A percentile compares a stretch with the other conserved stretches of the same genome.
phyloP scores from a whole-genome alignment of 2,888 invertebrate species.

The Acanthococcus lagerstroemiae region DNA sequence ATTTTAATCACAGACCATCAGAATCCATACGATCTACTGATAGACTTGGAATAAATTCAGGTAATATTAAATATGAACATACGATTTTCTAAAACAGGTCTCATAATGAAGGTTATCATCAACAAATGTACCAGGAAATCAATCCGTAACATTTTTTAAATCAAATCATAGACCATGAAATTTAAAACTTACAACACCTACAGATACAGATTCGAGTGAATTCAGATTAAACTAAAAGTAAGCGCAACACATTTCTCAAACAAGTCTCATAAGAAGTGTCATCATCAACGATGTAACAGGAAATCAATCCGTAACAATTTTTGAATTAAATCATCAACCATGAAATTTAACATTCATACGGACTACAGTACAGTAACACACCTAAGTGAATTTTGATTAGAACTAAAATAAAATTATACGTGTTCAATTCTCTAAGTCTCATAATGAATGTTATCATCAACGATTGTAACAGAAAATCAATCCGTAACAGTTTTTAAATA shows the following conservation, averaged over 20 bases:
- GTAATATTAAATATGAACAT: too few relatives aligned
- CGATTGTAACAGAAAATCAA: background rate
- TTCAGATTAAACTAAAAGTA: too few relatives aligned
- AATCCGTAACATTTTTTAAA: slow-evolving; percentile 20
- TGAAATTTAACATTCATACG: background rate
- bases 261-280: background rate
- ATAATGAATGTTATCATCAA: background rate
- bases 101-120: background rate
- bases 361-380: too few relatives aligned
- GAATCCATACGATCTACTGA: too few relatives aligned
- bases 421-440: background rate
- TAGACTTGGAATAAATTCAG: too few relatives aligned
- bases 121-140: background rate
- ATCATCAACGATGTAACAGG: background rate
- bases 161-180: slow-evolving; percentile 1
- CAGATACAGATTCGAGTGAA: too few relatives aligned
- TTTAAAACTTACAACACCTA: background rate
- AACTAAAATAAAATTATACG: too few relatives aligned
- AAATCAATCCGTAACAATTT: slow-evolving; percentile 5
- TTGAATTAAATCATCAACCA: background rate
- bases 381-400: too few relatives aligned
- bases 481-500: background rate
- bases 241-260: background rate
- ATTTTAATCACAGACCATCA: background rate
- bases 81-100: background rate